Base-by-base conservation (phyloP, 2,797 vertebrate species). In the Picus viridis region DNA sequence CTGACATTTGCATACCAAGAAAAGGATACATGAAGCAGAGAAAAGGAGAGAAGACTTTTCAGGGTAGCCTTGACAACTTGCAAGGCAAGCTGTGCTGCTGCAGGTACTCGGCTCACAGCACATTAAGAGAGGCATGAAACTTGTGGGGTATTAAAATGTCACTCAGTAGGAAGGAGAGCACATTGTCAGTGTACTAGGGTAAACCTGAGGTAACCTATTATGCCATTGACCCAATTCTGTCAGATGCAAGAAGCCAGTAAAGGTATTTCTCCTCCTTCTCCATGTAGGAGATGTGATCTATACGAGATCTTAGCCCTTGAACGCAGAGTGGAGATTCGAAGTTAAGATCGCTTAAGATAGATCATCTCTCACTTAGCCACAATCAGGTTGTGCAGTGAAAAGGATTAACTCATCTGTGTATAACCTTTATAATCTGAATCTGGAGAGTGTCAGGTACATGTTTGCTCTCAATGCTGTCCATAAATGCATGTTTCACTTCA, bases 71-170 rank as follows among this genome's bases (percentile, higher is more conserved):
- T 91, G 87, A 85, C 87, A 94, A 89, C 77, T 75, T 84, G 54
- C 58, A 71, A 91, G 78, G 69, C 92, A 93, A 95, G 90, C 90
- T 96, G 92, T 93, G 87, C 85, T 87, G 85, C 76, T 82, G 57
- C 85, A 94, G 92, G 92, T 94, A 89, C 29, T 77, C 20, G 0
- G 36, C 79, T 92, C 4, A 2, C 51, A 74, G 74, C 74, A 62
- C 80, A 71, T n/a, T 30, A 34, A 70, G 76, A 82, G 32, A 47
- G 0, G 0, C 1, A 0, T 30, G 62, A 63, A 82, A 62, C 47
- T 80, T 77, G 41, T 9, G 2, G 72, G 14, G 3, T 49, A 53
- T 59, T 90, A 59, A 84, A 43, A 88, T 68, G 36, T 82, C 79
- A 17, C 59, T 73, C 16, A 3, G 67, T 43, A 61, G 80, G 92